These are phyloP conservation scores for Menidia beryllina DNA, from an alignment of 2,113 vertebrate genomes.

Conservation along the genomic window DNA sequence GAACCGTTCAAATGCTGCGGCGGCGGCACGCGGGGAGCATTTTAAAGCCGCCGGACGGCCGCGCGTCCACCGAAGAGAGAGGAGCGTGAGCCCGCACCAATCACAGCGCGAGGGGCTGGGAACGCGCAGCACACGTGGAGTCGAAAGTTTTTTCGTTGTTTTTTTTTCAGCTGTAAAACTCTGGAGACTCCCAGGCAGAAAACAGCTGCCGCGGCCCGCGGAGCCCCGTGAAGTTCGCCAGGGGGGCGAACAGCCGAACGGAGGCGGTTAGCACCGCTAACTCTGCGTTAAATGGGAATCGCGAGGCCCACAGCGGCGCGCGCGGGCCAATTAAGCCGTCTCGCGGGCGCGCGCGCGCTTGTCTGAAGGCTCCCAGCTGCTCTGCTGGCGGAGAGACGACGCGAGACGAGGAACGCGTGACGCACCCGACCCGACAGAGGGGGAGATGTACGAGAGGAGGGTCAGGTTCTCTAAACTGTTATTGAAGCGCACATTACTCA, in stretches of 20 bases:
- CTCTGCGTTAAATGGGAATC: too few relatives aligned
- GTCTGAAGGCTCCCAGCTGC: constrained; percentile 57
- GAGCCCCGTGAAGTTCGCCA: too few relatives aligned
- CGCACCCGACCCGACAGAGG: constrained; percentile 7
- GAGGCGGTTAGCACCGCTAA: too few relatives aligned
- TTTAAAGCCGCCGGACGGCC: constrained; percentile 28
- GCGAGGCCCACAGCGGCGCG: too few relatives aligned
- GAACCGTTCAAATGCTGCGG: too few relatives aligned
- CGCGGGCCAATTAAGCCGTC: too few relatives aligned
- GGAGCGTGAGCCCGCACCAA: constrained; percentile 52
- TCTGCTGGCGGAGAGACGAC: constrained; percentile 41
- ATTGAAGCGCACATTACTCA: neutral
- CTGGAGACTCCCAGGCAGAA: too few relatives aligned
- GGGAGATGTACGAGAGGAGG: neutral
- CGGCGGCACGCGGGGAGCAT: constrained; percentile 13
- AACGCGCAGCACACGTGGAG: constrained; percentile 35
- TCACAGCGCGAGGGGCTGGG: constrained; percentile 47
- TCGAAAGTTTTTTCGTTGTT: constrained; percentile 43
- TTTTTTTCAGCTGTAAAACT: too few relatives aligned
- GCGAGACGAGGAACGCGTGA: constrained; percentile 49
- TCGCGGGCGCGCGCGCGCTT: constrained; percentile 6
- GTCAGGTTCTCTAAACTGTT: constrained; percentile 25
- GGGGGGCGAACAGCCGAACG: too few relatives aligned
- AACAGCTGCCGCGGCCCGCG: too few relatives aligned
- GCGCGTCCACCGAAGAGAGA: constrained; percentile 49